Conservation (phyloP, 2,113 vertebrate genomes). For the Carettochelys insculpta region DNA sequence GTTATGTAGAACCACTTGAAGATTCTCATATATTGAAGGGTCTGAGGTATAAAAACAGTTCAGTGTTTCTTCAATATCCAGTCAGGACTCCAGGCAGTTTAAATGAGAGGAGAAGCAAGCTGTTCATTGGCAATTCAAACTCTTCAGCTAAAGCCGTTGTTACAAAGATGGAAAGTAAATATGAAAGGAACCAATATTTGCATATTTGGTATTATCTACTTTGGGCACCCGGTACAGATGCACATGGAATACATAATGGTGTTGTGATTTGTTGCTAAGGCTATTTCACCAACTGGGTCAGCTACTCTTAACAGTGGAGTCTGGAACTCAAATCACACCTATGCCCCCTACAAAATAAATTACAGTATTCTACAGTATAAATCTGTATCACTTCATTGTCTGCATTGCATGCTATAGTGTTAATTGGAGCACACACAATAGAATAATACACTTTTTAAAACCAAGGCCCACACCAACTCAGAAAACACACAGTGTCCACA, state of each 20-base stretch:
- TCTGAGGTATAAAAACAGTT: neutral
- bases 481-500: neutral
- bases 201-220: neutral
- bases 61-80: neutral
- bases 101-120: neutral
- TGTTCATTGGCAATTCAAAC: neutral
- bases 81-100: neutral
- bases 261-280: constrained; percentile 33
- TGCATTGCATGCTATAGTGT: neutral
- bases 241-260: neutral
- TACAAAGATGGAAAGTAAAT: neutral
- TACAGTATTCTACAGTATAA: neutral
- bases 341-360: neutral
- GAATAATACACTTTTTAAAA: neutral
- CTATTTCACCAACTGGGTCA: neutral
- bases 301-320: neutral
- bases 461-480: neutral
- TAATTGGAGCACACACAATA: neutral
- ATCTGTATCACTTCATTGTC: neutral
- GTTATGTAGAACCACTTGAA: constrained; percentile 9
- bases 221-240: neutral
- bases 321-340: neutral
- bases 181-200: neutral
- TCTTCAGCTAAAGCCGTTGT: neutral
- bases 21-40: neutral